phyloP scores from a whole-genome alignment of 1,140 invertebrate genomes.

The Steinernema feltiae region DNA sequence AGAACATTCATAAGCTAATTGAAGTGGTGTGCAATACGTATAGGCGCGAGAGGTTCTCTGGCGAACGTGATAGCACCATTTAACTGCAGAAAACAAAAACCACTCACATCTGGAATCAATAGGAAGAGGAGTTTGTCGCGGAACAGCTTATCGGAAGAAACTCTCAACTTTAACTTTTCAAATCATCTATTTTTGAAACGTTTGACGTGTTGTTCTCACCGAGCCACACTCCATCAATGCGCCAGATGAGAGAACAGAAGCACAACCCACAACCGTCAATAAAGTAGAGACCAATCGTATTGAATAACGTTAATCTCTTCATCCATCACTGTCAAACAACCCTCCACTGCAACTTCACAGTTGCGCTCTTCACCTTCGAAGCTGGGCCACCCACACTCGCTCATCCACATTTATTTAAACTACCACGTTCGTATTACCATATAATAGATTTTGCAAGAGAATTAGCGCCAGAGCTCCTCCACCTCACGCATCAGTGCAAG shows the following conservation, averaged over 20 bases:
- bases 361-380: background rate
- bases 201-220: too few relatives aligned
- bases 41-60: too few relatives aligned
- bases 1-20: too few relatives aligned
- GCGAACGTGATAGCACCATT: background rate
- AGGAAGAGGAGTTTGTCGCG: background rate
- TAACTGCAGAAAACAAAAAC: background rate
- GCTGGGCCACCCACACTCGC: background rate
- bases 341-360: background rate
- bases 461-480: slow-evolving; percentile 22
- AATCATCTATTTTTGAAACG: background rate
- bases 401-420: background rate
- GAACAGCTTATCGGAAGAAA: too few relatives aligned
- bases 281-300: background rate
- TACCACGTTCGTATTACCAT: background rate
- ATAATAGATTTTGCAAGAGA: background rate
- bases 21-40: too few relatives aligned
- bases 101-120: background rate
- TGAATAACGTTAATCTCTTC: slow-evolving; percentile 3
- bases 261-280: background rate
- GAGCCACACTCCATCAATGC: too few relatives aligned
- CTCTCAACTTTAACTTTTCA: background rate
- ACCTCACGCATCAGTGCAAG: slow-evolving; percentile 46
- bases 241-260: background rate
- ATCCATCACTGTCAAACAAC: slow-evolving; percentile 13